These are phyloP conservation scores for Patiria pectinifera DNA, from an alignment of 53 echinoderm and acorn worm genomes.

Conservation along the genomic window DNA sequence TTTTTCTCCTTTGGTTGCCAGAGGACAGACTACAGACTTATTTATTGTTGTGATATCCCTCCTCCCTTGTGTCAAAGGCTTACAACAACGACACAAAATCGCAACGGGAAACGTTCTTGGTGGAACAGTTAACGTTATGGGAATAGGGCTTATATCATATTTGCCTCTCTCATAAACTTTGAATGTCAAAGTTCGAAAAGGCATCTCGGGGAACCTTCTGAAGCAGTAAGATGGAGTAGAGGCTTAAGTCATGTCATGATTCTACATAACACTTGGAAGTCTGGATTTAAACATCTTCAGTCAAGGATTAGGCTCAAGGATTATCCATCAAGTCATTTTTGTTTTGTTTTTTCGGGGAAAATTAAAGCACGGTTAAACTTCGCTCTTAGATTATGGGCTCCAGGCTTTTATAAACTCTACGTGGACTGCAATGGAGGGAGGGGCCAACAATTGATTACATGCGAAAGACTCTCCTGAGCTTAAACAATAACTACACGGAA, in stretches of 20 bases:
- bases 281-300: background rate
- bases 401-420: background rate
- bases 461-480: too few species aligned
- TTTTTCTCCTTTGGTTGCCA: background rate
- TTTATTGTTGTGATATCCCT: background rate
- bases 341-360: background rate
- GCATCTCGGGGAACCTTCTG: background rate
- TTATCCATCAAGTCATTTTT: background rate
- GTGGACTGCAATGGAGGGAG: background rate
- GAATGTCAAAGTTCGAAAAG: background rate
- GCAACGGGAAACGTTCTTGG: background rate
- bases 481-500: too few species aligned
- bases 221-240: background rate
- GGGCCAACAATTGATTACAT: too few species aligned
- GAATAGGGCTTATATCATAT: background rate
- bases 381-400: background rate
- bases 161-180: background rate
- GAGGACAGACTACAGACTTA: constrained; percentile 11
- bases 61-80: background rate
- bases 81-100: constrained; percentile 4
- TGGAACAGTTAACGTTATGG: background rate
- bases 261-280: background rate
- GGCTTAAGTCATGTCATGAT: background rate
- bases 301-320: background rate
- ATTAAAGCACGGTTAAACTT: background rate